Base-by-base conservation (phyloP, 2,113 vertebrate genomes). In the Centropus unirufus region DNA sequence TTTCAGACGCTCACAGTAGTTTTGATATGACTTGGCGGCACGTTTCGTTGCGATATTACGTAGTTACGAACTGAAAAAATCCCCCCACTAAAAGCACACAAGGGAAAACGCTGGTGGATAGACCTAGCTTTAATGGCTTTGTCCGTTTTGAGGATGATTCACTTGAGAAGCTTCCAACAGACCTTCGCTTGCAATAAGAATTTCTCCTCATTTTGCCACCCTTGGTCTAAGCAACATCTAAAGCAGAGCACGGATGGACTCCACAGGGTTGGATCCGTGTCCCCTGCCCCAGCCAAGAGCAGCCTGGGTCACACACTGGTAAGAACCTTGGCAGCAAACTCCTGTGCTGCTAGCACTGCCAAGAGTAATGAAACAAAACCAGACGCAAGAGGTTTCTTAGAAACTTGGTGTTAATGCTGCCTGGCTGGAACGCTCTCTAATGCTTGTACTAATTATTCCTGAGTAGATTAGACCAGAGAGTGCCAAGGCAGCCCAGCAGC, bases 371-470 rank as follows among this genome's bases (percentile, higher is more conserved):
- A 75, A 87, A 82, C 72, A 80, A 55, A 92, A 93, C 63, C 11
- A 76, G 84, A 70, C 0, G 0, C 63, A 58, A 90, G 68, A 51
- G 51, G 72, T 91, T 92, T 74, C 91, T 90, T 68, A 87, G 87
- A 91, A 89, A 92, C 82, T 80, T 54, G 0, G 36, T 66, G 67
- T 82, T 95, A 95, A 94, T 73, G 59, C 78, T 90, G 93, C 59
- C 78, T 80, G 81, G 52, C 87, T 93, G 82, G 81, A 85, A 86
- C 72, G 27, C 89, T 69, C 90, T 23, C 70, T 62, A 95, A 91
- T 80, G 64, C 91, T 70, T 82, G 78, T 88, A 92, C 74, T 90
- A 90, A 93, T 94, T 91, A 95, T 55, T 67, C 55, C 59, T 49
- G 59, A 94, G 59, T 30, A 94, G 79, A 83, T 94, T 63, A 93